Conservation (phyloP, 2,888 invertebrate genomes). For the Sceliomorpha sp. region DNA sequence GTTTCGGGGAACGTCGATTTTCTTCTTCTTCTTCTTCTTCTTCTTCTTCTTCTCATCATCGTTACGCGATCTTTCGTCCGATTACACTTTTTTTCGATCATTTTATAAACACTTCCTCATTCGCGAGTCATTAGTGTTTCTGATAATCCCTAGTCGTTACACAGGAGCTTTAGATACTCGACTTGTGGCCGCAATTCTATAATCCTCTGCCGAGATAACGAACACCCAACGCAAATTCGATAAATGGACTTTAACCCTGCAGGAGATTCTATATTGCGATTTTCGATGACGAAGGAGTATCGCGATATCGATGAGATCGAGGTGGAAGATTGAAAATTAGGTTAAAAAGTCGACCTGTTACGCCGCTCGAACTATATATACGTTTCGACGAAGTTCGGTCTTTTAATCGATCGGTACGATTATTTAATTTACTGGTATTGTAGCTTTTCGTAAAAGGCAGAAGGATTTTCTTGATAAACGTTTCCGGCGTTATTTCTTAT, state of each 20-base stretch:
- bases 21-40: too few relatives aligned
- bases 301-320: conserved; percentile 28
- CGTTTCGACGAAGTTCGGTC: too few relatives aligned
- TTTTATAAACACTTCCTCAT: conserved; percentile 1
- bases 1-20: too few relatives aligned
- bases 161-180: conserved; percentile 21
- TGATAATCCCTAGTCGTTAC: conserved; percentile 19
- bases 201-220: conserved; percentile 42
- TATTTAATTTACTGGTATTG: conserved; percentile 19
- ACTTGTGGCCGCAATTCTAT: conserved; percentile 26
- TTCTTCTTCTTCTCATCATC: too few relatives aligned
- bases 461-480: too few relatives aligned
- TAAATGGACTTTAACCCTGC: conserved; percentile 38
- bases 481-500: too few relatives aligned
- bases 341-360: conserved; percentile 15
- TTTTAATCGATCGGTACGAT: not conserved
- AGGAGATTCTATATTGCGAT: conserved; percentile 18
- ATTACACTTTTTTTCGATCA: conserved; percentile 10
- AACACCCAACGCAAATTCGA: conserved; percentile 35
- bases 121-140: conserved; percentile 11
- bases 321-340: conserved; percentile 34
- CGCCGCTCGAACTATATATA: not conserved
- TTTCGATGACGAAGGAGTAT: conserved; percentile 20
- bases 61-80: not conserved
- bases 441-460: too few relatives aligned